phyloP scores from a whole-genome alignment of 2,113 vertebrate species.

The Numenius arquata region DNA sequence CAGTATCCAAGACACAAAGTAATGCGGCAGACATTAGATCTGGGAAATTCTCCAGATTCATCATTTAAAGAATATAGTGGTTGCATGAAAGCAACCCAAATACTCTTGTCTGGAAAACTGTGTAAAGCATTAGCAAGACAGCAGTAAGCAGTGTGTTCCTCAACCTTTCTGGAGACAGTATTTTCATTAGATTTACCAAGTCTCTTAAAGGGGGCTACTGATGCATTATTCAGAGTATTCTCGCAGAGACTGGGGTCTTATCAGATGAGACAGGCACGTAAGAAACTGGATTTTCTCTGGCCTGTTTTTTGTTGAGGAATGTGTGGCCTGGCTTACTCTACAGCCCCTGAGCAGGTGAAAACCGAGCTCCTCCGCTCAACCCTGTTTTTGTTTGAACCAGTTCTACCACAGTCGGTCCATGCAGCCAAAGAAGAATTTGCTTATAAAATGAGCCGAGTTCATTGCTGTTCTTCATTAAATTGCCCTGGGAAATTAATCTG shows the following conservation, averaged over 20 bases:
- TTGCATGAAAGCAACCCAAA: background rate
- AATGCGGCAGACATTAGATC: background rate
- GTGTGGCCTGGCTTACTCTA: background rate
- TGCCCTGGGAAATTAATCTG: background rate
- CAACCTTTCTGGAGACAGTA: background rate
- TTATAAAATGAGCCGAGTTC: background rate
- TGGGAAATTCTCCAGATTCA: conserved; percentile 25
- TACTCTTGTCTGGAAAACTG: background rate
- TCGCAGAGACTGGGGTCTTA: background rate
- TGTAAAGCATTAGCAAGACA: background rate
- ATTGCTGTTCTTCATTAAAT: background rate
- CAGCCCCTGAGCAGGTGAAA: background rate
- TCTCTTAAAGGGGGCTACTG: background rate
- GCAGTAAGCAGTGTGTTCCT: background rate
- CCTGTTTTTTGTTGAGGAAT: background rate
- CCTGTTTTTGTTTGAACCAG: background rate
- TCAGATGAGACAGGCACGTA: background rate
- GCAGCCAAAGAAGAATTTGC: background rate
- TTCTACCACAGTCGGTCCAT: fast-evolving
- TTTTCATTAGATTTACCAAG: background rate
- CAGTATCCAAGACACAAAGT: background rate
- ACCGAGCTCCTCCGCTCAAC: background rate
- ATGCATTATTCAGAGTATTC: background rate
- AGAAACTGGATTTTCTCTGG: background rate
- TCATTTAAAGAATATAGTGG: conserved; percentile 24